A percentile compares a stretch with the other conserved stretches of the same genome.
Evolutionary conservation across 2,113 vertebrate genomes (phyloP).

Genomic region (Malurus cyaneus): DNA sequence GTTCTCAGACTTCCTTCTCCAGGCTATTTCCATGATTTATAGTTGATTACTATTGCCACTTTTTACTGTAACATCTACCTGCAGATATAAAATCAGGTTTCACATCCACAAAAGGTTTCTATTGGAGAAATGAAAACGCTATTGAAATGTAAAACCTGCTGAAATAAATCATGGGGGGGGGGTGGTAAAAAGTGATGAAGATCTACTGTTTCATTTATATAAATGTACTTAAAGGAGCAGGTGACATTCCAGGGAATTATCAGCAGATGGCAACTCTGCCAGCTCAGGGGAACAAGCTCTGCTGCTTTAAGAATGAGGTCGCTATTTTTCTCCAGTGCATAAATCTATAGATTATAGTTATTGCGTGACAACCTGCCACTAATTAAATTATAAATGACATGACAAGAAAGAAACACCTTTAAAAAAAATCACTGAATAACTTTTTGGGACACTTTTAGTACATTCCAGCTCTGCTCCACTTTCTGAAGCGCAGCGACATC

Average conservation of each 20-base stretch:
- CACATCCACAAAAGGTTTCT: conserved; percentile 52
- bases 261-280: conserved; percentile 71
- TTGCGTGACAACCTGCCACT: conserved; percentile 61
- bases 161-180: conserved; percentile 35
- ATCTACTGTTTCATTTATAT: conserved; percentile 40
- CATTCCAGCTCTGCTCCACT: background rate
- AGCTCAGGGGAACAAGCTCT: conserved; percentile 46
- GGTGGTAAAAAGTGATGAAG: background rate
- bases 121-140: conserved; percentile 49
- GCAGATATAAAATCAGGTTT: conserved; percentile 49
- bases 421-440: conserved; percentile 42
- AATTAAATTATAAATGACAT: conserved; percentile 68
- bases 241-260: conserved; percentile 63
- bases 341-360: conserved; percentile 58
- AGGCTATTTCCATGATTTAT: conserved; percentile 27
- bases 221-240: conserved; percentile 48
- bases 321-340: conserved; percentile 48
- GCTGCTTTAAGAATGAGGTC: conserved; percentile 69
- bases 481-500: background rate
- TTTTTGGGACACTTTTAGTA: conserved; percentile 54
- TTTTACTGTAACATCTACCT: conserved; percentile 32
- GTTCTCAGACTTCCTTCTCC: conserved; percentile 21
- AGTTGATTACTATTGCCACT: conserved; percentile 4
- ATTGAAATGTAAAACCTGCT: conserved; percentile 63
- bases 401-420: conserved; percentile 39